phyloP scores from a whole-genome alignment of 2,113 vertebrate species.

The Ophiodon elongatus region DNA sequence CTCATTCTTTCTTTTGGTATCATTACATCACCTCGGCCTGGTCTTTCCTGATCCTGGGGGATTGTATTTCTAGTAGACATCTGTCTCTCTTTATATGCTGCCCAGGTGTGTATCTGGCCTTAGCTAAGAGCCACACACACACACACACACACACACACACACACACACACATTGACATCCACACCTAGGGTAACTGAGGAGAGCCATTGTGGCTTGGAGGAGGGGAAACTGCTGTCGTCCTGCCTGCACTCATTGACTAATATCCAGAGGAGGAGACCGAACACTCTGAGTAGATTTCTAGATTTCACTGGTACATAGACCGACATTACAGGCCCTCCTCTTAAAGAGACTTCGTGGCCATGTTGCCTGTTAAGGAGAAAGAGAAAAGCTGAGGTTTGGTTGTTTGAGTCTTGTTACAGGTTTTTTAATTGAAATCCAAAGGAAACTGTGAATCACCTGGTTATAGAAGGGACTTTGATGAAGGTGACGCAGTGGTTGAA shows the following conservation, averaged over 20 bases:
- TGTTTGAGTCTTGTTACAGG: not conserved
- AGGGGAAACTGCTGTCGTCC: constrained; percentile 18
- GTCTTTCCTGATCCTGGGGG: constrained; percentile 11
- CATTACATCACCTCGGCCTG: constrained; percentile 9
- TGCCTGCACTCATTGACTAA: constrained; percentile 38
- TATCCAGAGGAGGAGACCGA: constrained; percentile 39
- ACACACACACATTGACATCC: constrained; percentile 2
- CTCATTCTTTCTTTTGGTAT: constrained; percentile 4
- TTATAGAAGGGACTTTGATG: not conserved
- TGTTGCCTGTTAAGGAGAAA: not conserved
- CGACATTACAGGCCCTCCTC: constrained; percentile 4
- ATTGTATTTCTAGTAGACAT: constrained; percentile 55
- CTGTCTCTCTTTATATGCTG: constrained; percentile 40
- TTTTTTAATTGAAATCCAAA: not conserved
- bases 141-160: constrained; percentile 6
- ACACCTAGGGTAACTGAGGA: constrained; percentile 36
- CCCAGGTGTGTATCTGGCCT: constrained; percentile 52
- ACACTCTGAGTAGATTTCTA: constrained; percentile 32
- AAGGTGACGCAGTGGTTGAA: not conserved
- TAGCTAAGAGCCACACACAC: not conserved
- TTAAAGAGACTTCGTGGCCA: not conserved
- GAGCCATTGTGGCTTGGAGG: constrained; percentile 19
- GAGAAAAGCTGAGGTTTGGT: constrained; percentile 2
- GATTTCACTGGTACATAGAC: constrained; percentile 18
- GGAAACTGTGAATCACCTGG: not conserved